Conservation (phyloP, 2,888 invertebrate species). For the Cephus nigrinus region DNA sequence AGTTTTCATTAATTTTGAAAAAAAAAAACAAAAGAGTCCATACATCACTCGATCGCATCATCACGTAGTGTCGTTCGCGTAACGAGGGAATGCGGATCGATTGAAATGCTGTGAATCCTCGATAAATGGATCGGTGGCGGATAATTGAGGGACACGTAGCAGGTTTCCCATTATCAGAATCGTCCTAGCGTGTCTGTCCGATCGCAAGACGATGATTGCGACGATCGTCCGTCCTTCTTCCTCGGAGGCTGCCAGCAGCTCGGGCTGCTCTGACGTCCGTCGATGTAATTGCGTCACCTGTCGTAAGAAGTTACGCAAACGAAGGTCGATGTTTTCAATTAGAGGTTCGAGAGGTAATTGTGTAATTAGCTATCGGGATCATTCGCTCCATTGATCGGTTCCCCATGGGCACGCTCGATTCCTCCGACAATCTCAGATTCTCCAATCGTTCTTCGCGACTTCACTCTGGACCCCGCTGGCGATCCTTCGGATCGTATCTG, state of each 20-base stretch:
- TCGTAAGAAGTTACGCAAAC: conserved; percentile 3
- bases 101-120: background rate
- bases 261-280: background rate
- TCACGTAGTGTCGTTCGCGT: background rate
- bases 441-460: background rate
- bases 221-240: background rate
- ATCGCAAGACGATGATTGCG: background rate
- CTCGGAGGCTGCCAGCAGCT: background rate
- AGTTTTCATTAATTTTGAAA: background rate
- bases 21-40: background rate
- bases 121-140: background rate
- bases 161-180: background rate
- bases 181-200: background rate
- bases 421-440: background rate
- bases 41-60: background rate
- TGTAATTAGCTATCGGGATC: conserved; percentile 22
- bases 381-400: conserved; percentile 18
- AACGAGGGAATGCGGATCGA: background rate
- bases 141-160: background rate
- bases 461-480: background rate
- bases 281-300: background rate
- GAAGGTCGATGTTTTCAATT: conserved; percentile 27
- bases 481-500: background rate
- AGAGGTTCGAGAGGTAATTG: conserved; percentile 17
- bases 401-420: conserved; percentile 1